Base-by-base conservation (phyloP, 35 echinoderm and acorn worm species). In the Hemicentrotus pulcherrimus region DNA sequence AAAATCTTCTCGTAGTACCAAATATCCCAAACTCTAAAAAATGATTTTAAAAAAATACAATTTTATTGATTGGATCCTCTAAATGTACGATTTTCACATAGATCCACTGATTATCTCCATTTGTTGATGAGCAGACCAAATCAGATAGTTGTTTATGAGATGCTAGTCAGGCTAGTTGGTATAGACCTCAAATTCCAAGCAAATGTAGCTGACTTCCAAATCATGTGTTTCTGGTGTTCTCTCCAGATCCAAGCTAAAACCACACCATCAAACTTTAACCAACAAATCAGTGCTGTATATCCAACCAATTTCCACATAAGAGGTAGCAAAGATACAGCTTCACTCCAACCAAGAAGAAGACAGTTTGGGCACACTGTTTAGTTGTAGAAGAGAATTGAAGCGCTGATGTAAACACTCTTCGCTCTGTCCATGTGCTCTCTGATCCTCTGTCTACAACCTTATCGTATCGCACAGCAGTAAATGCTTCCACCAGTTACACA, bases 401-500 rank as follows among this genome's bases (percentile, higher is more conserved):
- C 65, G 65, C 65, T 78, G 65, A 78, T 71, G 61, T 71, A 71
- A 71, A 71, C 65, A 78, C 88, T 41, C 88, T 47, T 33, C 88
- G 45, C 88, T 90, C 18, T 32, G 30, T 19, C 88, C 88, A 45
- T 90, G 88, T 33, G 88, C 88, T 90, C 88, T 90, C 88, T 90
- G 32, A 90, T 47, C 32, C 88, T 41, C 88, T 90, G 32, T 90
- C 88, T 90, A 47, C 46, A 47, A 47, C 46, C 88, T 47, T 90
- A 90, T 90, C 88, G 12, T 32, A 45, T 90, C 88, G 46, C 88
- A 45, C 88, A 90, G 46, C 46, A 47, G 88, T 90, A 47, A 90
- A 33, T 90, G 88, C 88, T 90, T 90, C 88, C 88, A 90, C 32
- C 88, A 45, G 32, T 90, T 45, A 90, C 88, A 47, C 88, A 90